A percentile compares a stretch with the other conserved stretches of the same genome.
These are phyloP conservation scores for Autographa pulchrina DNA, from an alignment of 2,888 invertebrate species.

Conservation along the genomic window DNA sequence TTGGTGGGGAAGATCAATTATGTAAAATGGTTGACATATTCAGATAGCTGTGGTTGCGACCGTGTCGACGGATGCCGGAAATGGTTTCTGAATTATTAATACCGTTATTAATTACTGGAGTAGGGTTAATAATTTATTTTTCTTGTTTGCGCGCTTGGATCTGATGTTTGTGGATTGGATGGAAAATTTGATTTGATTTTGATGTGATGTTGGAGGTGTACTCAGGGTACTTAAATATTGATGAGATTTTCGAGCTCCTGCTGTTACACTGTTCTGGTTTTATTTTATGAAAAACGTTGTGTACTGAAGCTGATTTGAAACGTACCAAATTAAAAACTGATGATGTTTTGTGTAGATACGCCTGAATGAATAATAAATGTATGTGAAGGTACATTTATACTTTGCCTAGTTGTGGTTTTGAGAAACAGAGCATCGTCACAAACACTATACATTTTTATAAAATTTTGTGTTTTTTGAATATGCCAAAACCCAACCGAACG, in stretches of 20 bases:
- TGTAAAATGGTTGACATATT: conserved; percentile 62
- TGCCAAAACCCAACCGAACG: no score
- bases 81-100: conserved; percentile 67
- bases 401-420: no score
- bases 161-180: conserved; percentile 20
- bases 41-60: conserved; percentile 42
- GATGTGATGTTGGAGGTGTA: conserved; percentile 5
- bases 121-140: conserved; percentile 50
- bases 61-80: conserved; percentile 54
- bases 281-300: background rate
- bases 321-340: background rate
- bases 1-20: conserved; percentile 56
- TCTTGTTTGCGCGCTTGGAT: conserved; percentile 32
- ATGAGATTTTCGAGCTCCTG: conserved; percentile 19
- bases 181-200: conserved; percentile 23
- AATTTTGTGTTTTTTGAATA: no score
- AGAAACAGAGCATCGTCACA: no score
- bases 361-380: background rate
- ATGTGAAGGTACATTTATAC: background rate
- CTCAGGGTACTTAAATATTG: conserved; percentile 6
- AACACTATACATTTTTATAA: no score
- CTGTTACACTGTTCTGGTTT: background rate
- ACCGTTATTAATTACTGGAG: conserved; percentile 59
- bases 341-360: background rate
- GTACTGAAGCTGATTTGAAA: background rate